Base-by-base conservation (phyloP, 2,113 vertebrate species). In the Dendrocopos noguchii region DNA sequence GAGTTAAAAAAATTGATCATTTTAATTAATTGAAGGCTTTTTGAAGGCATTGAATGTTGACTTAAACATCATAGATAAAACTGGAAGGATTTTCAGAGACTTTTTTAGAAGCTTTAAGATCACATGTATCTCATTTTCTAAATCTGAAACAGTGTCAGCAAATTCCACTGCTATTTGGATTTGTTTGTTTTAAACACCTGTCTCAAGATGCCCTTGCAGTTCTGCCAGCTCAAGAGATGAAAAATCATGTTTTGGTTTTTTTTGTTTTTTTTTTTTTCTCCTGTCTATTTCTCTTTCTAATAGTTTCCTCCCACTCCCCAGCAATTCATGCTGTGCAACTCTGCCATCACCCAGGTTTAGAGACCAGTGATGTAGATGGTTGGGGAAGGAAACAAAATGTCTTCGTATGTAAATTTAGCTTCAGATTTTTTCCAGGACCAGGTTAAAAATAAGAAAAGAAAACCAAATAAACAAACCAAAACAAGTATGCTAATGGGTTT, bases 381-480 rank as follows among this genome's bases (percentile, higher is more conserved):
- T 42, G 14, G 19, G 7, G 21, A 74, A 70, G 9, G 3, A 21
- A 81, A 65, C 0, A 63, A 80, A 60, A 61, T 31, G 46, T 63
- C 16, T 75, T 56, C 16, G 25, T 52, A 52, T 33, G 2, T 73
- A 34, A 75, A 55, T 44, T 63, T 39, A 68, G 7, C 3, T 10
- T 64, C 17, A 12, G 1, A 2, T 33, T 19, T 70, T 29, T 89
- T 85, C 16, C 34, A 53, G 11, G 8, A 19, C 1, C 1, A 6
- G 6, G 4, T 3, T 39, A 1, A 28, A 44, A 31, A 42, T 18
- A 11, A 25, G 29, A 52, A 52, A 52, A 12, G 10, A 50, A 50
- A 50, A 50, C 6, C 47, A 52, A 52, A 4, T 1, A 24, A 13
- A 10, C 3, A 28, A 67, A 16, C 2, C 1, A 20, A 15, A 15